Base-by-base conservation (phyloP, 1,140 invertebrate species). In the Sipha flava region DNA sequence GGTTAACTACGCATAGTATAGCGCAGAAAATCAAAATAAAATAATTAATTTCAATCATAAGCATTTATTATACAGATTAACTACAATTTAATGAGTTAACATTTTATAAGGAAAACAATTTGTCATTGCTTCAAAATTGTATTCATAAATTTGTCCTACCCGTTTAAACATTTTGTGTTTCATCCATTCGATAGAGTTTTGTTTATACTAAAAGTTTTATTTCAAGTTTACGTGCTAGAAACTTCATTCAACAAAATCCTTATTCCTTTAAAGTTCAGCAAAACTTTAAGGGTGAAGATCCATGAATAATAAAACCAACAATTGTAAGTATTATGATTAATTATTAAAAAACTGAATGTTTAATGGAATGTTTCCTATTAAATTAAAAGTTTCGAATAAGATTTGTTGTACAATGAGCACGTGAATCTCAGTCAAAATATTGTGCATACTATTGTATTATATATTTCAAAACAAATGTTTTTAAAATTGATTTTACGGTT, bases 261-360 rank as follows among this genome's bases (percentile, higher is more conserved):
- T 18, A 26, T 45, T 68, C 12, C 14, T 68, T 45, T 29, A 45
- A 45, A 73, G 70, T 52, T 37, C 10, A 34, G 70, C 34, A 14
- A 34, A 49, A 73, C 45, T 52, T 73, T 52, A 10, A 6, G 0
- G 14, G 47, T 14, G 18, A 21, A 3, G 29, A 34, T 72, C n/a
- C 29, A 73, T 73, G 70, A 73, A 73, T 73, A 73, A 73, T 52
- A 73, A 73, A 73, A 73, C 21, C 37, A 23, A 34, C 4, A n/a
- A 73, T 34, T 73, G 47, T 52, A 73, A 73, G 26, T 34, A 52
- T 52, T 31, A n/a, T 52, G 29, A 73, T 52, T 49, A 73, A 73
- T 73, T 52, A 34, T 72, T 47, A n/a, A 47, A 6, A 49, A 10
- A 14, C 70, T 18, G 47, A n/a, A 52, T 52, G 10, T 34, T 31